phyloP scores from a whole-genome alignment of 2,113 vertebrate genomes.

The cat (Felis catus) region DNA sequence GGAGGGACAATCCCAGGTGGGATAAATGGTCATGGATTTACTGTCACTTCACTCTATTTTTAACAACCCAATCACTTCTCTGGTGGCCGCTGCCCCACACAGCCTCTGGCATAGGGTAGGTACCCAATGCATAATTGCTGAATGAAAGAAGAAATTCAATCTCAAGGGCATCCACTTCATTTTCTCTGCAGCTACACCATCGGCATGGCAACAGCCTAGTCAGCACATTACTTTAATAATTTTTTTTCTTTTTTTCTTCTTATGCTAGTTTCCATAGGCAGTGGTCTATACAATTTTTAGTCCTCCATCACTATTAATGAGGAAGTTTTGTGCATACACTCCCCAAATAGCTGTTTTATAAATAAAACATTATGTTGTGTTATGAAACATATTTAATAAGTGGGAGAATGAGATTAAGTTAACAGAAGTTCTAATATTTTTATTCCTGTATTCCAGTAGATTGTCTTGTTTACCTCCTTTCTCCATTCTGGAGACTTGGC shows the following conservation, averaged over 20 bases:
- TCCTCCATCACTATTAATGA: neutral
- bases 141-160: conserved; percentile 60
- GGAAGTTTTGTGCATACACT: neutral
- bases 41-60: conserved; percentile 52
- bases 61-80: conserved; percentile 41
- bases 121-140: conserved; percentile 29
- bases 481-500: neutral
- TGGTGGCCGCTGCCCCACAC: neutral
- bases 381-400: neutral
- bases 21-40: conserved; percentile 36
- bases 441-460: neutral
- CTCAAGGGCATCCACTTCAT: conserved; percentile 3
- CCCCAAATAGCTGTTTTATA: neutral
- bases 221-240: conserved; percentile 28
- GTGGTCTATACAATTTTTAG: neutral
- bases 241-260: neutral
- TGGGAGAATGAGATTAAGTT: neutral
- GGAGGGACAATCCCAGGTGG: neutral
- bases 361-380: conserved; percentile 14
- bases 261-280: neutral
- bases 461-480: neutral
- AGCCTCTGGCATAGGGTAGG: conserved; percentile 44
- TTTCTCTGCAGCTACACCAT: conserved; percentile 59
- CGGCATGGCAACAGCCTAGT: neutral
- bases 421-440: conserved; percentile 19